Conservation (phyloP, 2,113 vertebrate genomes). For the Sclerurus mexicanus region DNA sequence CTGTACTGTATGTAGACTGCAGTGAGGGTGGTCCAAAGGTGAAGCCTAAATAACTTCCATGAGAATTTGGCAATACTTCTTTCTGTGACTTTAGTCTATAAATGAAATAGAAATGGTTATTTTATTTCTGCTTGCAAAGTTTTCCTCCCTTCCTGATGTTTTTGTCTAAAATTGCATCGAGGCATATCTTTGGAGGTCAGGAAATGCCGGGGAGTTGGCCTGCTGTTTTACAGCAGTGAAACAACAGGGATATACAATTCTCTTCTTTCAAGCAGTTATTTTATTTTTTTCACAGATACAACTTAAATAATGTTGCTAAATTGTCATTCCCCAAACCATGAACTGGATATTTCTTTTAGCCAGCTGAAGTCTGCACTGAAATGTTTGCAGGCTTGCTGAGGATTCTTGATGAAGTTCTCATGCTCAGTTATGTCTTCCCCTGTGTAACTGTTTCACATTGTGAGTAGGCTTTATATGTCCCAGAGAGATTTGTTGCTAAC, state of each 20-base stretch:
- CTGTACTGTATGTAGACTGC: neutral
- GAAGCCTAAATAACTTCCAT: neutral
- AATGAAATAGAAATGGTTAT: neutral
- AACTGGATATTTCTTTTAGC: neutral
- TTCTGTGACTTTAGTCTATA: neutral
- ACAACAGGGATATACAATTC: neutral
- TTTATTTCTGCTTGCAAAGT: neutral
- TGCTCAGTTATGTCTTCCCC: neutral
- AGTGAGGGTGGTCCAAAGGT: neutral
- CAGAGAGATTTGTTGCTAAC: slow-evolving; percentile 1
- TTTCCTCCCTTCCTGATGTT: neutral
- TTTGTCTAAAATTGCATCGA: neutral
- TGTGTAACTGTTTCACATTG: neutral
- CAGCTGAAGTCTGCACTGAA: neutral
- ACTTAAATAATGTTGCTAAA: neutral
- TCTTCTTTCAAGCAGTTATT: neutral
- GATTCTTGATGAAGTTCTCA: neutral
- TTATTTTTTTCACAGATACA: neutral
- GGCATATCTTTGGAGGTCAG: neutral
- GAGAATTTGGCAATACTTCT: neutral
- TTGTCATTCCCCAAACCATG: rapidly evolving
- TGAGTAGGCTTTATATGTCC: neutral
- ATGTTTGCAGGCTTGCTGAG: neutral
- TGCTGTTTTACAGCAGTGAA: neutral
- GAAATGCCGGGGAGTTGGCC: neutral